Percentiles rank a stretch among this genome's conserved stretches.
These are phyloP conservation scores for Enteromius paludinosus DNA, from an alignment of 2,797 vertebrate genomes.

Conservation along the genomic window DNA sequence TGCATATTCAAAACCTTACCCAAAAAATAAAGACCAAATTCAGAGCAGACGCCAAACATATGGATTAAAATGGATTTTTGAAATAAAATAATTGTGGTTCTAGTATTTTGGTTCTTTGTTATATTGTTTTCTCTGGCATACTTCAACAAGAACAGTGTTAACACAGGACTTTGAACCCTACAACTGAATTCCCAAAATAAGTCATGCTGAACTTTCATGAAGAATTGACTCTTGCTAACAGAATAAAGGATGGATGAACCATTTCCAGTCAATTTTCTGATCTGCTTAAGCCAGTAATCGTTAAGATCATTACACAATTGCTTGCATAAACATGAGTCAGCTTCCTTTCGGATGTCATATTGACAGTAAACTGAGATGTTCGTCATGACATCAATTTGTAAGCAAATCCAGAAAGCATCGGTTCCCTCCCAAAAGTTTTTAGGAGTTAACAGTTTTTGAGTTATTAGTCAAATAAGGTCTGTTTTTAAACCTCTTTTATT, in stretches of 20 bases:
- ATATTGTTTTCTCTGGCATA: neutral
- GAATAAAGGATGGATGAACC: neutral
- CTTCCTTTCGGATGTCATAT: neutral
- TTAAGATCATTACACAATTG: neutral
- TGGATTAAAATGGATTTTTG: accelerated
- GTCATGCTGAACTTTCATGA: neutral
- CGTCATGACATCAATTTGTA: neutral
- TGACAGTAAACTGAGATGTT: neutral
- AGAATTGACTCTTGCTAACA: neutral
- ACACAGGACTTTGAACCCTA: neutral
- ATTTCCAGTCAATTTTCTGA: conserved; percentile 2
- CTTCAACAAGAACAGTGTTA: neutral
- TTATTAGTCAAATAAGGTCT: neutral
- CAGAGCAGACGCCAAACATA: neutral
- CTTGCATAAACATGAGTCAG: neutral
- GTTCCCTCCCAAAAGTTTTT: neutral
- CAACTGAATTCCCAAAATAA: neutral
- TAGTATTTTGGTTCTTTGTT: neutral
- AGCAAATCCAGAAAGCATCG: neutral
- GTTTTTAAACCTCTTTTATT: no score
- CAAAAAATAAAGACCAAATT: neutral
- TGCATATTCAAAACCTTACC: neutral
- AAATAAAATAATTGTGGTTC: neutral
- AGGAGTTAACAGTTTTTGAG: neutral
- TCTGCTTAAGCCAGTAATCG: neutral